Percentiles rank a stretch among this genome's conserved stretches.
These are phyloP conservation scores for Trichogramma dendrolimi DNA, from an alignment of 2,888 invertebrate genomes.

Conservation along the genomic window DNA sequence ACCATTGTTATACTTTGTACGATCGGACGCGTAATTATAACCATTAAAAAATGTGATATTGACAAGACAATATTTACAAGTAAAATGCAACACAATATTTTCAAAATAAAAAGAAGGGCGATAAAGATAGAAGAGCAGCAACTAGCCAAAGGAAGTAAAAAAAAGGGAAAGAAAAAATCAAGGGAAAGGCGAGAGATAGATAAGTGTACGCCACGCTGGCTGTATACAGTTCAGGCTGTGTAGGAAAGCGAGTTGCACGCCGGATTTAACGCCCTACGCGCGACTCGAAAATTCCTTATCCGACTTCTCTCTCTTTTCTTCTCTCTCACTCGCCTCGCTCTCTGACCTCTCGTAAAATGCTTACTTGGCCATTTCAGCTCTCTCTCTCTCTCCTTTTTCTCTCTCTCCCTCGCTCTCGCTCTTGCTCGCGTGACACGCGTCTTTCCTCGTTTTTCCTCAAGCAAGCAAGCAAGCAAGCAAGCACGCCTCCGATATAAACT, in stretches of 20 bases:
- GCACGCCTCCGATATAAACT: neutral
- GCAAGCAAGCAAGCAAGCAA: neutral
- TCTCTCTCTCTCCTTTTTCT: constrained; percentile 1
- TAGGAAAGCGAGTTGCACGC: neutral
- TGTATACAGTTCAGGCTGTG: too few species aligned
- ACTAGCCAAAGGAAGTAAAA: too few species aligned
- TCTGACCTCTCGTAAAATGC: constrained; percentile 20
- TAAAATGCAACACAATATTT: too few species aligned
- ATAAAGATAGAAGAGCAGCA: too few species aligned
- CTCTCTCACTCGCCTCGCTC: neutral
- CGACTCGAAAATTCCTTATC: constrained; percentile 32
- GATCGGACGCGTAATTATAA: too few species aligned
- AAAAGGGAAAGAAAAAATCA: too few species aligned
- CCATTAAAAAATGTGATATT: too few species aligned
- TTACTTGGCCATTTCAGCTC: constrained; percentile 18
- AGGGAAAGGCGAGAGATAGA: too few species aligned
- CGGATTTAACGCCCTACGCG: constrained; percentile 27
- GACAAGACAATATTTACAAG: too few species aligned
- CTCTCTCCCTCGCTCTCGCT: neutral
- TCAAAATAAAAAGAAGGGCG: too few species aligned
- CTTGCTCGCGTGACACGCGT: neutral
- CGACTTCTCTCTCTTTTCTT: neutral
- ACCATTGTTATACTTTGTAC: too few species aligned
- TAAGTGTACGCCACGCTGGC: too few species aligned
- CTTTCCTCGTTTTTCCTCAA: neutral